Evolutionary conservation across 2,797 vertebrate genomes (phyloP), one percentile per base, ranked within the genome.

Genomic region (Stomatorhinus walkeri): DNA sequence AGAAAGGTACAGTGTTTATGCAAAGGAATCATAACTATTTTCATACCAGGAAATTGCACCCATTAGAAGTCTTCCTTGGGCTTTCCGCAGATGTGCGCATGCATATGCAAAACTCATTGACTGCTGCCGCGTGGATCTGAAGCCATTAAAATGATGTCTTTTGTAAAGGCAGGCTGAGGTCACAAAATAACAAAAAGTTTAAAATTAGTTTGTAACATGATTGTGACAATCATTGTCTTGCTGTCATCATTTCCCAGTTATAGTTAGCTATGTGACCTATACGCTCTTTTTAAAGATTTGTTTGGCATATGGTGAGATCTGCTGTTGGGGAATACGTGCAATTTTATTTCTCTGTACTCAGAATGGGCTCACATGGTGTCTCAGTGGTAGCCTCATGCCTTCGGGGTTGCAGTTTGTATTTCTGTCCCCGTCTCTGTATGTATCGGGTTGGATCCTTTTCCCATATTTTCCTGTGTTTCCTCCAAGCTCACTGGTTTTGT

Each of bases 191-290:
- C 51, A 49, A 28, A 16, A 48, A 28, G 56, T 48, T 48, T 88
- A 43, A 19, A 51, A 6, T 51, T 54, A 87, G 88, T 81, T 88
- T 49, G 7, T 28, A 16, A 43, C 43, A 14, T 51, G 49, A 9
- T 88, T 89, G 9, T 43, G 85, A 81, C 88, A 10, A 86, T 1
- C 88, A 64, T 28, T 49, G 56, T 16, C 88, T 88, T 24, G 52
- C 87, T 89, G 88, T 64, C 12, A 19, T 88, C 24, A 87, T 36
- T 59, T 43, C 14, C 3, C n/a, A 2, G 14, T 88, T 88, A 88
- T 88, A 89, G 87, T 89, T 90, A 76, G 89, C 81, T 91, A 24
- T 89, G 83, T 89, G 76, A 79, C 89, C 54, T 85, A 76, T 86
- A 10, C 19, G 1, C 19, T 81, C 40, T 81, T 43, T 76, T 40